These are phyloP conservation scores for Pristis pectinata DNA, from an alignment of 2,797 vertebrate species.

Conservation along the genomic window DNA sequence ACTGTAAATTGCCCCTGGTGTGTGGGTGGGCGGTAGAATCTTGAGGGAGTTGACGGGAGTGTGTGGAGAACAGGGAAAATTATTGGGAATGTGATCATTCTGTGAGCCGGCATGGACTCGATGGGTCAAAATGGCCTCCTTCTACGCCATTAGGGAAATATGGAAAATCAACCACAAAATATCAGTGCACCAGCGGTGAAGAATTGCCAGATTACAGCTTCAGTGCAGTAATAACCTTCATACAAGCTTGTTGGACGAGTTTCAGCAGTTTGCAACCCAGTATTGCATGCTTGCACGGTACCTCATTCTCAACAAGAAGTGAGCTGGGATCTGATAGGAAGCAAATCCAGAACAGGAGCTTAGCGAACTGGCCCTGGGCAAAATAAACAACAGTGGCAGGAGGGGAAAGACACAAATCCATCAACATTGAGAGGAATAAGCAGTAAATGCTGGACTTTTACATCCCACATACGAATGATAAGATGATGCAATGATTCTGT, in stretches of 20 bases:
- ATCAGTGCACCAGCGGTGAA: not conserved
- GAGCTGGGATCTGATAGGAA: not conserved
- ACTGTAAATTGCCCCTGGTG: no score
- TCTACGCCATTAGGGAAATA: no score
- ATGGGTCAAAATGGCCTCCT: no score
- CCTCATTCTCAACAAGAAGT: not conserved
- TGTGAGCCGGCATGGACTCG: no score
- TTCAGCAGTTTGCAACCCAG: not conserved
- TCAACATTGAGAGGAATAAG: not conserved
- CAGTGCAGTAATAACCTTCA: no score
- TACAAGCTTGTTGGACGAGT: not conserved
- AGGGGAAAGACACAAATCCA: not conserved
- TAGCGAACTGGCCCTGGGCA: not conserved
- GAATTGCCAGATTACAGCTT: not conserved
- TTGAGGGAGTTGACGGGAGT: no score
- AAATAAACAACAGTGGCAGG: not conserved
- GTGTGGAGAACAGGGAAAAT: no score
- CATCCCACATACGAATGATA: no score
- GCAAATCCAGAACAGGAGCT: not conserved
- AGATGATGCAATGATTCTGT: no score
- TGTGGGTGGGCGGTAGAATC: no score
- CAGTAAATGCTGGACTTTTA: no score
- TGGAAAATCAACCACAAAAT: not conserved
- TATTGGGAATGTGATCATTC: no score
- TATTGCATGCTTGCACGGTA: not conserved